Base-by-base conservation (phyloP, 2,113 vertebrate species). In the Pandion haliaetus region DNA sequence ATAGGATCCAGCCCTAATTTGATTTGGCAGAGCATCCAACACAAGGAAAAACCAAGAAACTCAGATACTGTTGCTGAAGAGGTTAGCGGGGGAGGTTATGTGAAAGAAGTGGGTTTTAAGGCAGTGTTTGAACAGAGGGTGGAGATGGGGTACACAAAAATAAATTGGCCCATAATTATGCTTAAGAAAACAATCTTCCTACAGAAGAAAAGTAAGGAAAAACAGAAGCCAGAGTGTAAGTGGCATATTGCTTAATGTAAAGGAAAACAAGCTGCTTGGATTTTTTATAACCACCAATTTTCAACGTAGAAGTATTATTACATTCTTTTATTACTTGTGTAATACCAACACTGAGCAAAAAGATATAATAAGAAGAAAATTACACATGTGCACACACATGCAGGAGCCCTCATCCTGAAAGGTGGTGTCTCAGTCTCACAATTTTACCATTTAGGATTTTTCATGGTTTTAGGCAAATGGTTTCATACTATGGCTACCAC, bases 211-310 rank as follows among this genome's bases (percentile, higher is more conserved):
- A 94, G 74, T 83, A 83, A 92, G 95, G 79, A 78, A 81, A 93
- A 93, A 61, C 76, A 95, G 81, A 69, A 92, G 49, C 55, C 4
- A 5, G 79, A 78, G 59, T 50, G 0, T 86, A 96, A 94, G 81
- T 93, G 88, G 82, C 47, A 71, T 77, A 90, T 92, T 94, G 71
- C 17, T 14, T 92, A 90, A 96, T 18, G 67, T 92, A 93, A 96
- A 96, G 79, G 86, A 88, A 96, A 96, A 92, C 90, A 96, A 94
- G 78, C 90, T 90, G 44, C 92, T 93, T 87, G 74, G 82, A 66
- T 94, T 88, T 97, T 95, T 93, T 92, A 71, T 86, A 96, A 83
- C 92, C 34, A 81, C 76, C 82, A 92, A 92, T 96, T 97, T 96
- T 83, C 82, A 86, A 1, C 19, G 42, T 58, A 67, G 31, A 95